A percentile compares a stretch with the other conserved stretches of the same genome.
These are phyloP conservation scores for Lophochroa leadbeateri DNA, from an alignment of 2,113 vertebrate genomes.

Conservation along the genomic window DNA sequence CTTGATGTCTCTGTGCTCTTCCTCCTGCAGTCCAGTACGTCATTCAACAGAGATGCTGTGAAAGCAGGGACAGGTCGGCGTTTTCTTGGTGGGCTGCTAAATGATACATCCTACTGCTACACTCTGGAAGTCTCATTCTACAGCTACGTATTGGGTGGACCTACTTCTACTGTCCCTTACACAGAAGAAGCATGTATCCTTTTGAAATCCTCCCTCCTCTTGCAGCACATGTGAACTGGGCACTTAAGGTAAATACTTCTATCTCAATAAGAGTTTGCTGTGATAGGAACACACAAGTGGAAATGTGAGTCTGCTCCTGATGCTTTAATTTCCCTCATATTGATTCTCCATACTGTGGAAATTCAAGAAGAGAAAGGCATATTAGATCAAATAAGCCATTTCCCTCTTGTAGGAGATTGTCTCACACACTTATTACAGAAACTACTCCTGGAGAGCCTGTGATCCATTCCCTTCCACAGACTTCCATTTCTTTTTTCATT, in stretches of 20 bases:
- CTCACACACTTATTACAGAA: slow-evolving; percentile 14
- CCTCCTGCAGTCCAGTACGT: slow-evolving; percentile 87
- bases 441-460: slow-evolving; percentile 35
- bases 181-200: slow-evolving; percentile 98
- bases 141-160: slow-evolving; percentile 86
- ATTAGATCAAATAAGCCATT: slow-evolving; percentile 63
- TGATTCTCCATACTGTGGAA: slow-evolving; percentile 57
- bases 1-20: background rate
- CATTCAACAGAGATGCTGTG: slow-evolving; percentile 93
- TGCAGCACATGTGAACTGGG: background rate
- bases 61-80: slow-evolving; percentile 95
- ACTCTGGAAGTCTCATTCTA: slow-evolving; percentile 98
- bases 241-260: slow-evolving; percentile 63
- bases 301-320: slow-evolving; percentile 52
- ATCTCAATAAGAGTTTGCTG: slow-evolving; percentile 18
- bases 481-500: slow-evolving; percentile 44
- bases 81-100: slow-evolving; percentile 92
- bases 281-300: slow-evolving; percentile 41
- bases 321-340: slow-evolving; percentile 61
- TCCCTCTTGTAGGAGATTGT: slow-evolving; percentile 52
- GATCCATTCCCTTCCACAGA: slow-evolving; percentile 14
- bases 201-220: background rate
- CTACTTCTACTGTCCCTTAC: slow-evolving; percentile 86
- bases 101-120: slow-evolving; percentile 95
- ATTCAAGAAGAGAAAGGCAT: slow-evolving; percentile 55